phyloP scores from a whole-genome alignment of 2,888 invertebrate species.

The Eilema depressum region DNA sequence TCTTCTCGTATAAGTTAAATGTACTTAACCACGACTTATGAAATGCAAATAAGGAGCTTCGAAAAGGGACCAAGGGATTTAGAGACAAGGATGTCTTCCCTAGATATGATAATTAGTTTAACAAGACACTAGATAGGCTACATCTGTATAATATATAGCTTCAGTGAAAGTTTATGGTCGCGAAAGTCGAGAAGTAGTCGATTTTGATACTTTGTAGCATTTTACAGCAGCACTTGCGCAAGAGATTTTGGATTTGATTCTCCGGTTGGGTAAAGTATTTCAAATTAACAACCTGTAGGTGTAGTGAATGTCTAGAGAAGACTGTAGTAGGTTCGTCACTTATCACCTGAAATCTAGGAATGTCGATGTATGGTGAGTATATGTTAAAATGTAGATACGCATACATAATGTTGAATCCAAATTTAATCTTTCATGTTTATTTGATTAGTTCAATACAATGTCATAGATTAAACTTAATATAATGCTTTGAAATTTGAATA shows the following conservation, averaged over 20 bases:
- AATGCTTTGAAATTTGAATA: no score
- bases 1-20: conserved; percentile 71
- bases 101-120: conserved; percentile 55
- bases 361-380: no score
- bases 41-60: conserved; percentile 68
- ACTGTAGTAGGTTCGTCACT: no score
- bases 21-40: conserved; percentile 73
- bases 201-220: no score
- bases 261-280: neutral
- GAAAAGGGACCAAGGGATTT: conserved; percentile 52
- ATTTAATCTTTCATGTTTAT: no score
- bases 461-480: no score
- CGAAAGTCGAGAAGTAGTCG: no score
- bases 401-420: no score
- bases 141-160: neutral
- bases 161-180: no score
- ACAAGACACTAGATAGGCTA: neutral
- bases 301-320: neutral
- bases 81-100: conserved; percentile 46
- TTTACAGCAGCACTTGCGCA: neutral
- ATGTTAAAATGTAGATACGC: no score
- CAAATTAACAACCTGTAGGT: neutral
- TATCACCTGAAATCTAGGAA: no score
- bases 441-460: no score
- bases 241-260: neutral